Evolutionary conservation across 2,797 vertebrate genomes (phyloP).

Genomic region (Buphagus erythrorhynchus): DNA sequence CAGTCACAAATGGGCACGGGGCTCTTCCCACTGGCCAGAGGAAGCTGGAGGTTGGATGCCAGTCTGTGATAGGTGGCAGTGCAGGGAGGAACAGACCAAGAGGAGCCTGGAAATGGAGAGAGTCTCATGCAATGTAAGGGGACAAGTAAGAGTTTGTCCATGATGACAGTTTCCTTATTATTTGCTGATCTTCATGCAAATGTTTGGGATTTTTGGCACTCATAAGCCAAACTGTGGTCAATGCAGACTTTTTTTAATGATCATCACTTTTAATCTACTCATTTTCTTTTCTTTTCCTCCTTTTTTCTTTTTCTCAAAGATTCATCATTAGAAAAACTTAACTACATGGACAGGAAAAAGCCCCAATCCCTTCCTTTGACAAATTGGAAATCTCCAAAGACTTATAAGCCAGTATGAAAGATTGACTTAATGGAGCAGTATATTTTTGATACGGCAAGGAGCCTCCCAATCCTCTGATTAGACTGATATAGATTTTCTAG

Average conservation of each 20-base stretch:
- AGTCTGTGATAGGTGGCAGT: not conserved
- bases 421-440: conserved; percentile 67
- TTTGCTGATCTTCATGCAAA: not conserved
- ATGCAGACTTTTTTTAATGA: not conserved
- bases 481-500: conserved; percentile 64
- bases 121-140: not conserved
- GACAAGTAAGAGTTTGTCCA: not conserved
- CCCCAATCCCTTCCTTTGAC: not conserved
- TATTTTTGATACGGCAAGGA: conserved; percentile 65
- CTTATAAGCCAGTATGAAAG: conserved; percentile 61
- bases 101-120: not conserved
- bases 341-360: not conserved
- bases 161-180: not conserved
- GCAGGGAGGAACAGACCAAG: not conserved
- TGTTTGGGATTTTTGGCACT: not conserved
- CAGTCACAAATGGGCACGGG: not conserved
- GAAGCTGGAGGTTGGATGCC: not conserved
- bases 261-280: not conserved
- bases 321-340: conserved; percentile 8
- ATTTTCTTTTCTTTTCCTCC: not conserved
- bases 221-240: not conserved
- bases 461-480: conserved; percentile 53
- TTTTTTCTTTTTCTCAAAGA: not conserved
- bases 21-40: not conserved
- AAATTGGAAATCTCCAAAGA: conserved; percentile 68